A percentile compares a stretch with the other conserved stretches of the same genome.
phyloP scores from a whole-genome alignment of 2,113 vertebrate species.

The Callithrix jacchus region DNA sequence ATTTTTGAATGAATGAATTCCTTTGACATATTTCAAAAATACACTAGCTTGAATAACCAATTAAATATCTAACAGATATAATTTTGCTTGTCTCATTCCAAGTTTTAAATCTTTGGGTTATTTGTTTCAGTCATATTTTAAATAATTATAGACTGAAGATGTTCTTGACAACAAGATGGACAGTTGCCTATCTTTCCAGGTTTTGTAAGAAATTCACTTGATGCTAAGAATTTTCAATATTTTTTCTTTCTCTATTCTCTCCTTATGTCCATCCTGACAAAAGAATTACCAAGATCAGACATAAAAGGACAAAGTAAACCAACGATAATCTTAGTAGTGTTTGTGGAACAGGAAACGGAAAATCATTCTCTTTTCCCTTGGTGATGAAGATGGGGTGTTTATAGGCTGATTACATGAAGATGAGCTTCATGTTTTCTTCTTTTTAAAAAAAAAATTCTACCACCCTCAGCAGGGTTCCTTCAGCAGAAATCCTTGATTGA shows the following conservation, averaged over 20 bases:
- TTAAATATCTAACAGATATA: background rate
- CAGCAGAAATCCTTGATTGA: conserved; percentile 77
- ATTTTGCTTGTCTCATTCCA: background rate
- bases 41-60: background rate
- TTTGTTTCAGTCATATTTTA: background rate
- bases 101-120: background rate
- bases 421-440: conserved; percentile 63
- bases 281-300: background rate
- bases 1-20: background rate
- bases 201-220: background rate
- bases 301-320: background rate
- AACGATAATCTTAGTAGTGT: background rate
- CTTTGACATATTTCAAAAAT: background rate
- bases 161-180: background rate
- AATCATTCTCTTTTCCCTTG: background rate
- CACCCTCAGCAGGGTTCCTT: conserved; percentile 76
- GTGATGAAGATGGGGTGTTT: conserved; percentile 62
- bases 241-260: background rate
- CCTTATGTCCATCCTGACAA: background rate
- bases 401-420: conserved; percentile 76
- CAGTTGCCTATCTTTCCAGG: background rate
- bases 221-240: background rate
- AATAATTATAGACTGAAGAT: background rate
- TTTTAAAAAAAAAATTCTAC: conserved; percentile 48
- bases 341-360: background rate